Conservation (phyloP, 2,113 vertebrate genomes). For the Seriola dumerili region DNA sequence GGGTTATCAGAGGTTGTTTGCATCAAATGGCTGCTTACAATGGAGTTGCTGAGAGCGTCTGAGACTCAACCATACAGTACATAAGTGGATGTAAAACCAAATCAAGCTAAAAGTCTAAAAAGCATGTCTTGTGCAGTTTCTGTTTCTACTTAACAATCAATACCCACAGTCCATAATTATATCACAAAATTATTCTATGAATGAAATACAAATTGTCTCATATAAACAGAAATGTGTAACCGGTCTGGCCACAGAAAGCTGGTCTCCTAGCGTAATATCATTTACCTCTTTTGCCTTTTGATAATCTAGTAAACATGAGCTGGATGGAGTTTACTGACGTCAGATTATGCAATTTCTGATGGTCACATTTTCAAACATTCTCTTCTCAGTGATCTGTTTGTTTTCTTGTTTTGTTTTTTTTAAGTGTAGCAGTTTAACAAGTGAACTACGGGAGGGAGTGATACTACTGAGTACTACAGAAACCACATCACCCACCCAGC, state of each 20-base stretch:
- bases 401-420: neutral
- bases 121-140: neutral
- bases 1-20: neutral
- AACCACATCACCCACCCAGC: constrained; percentile 7
- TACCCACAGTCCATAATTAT: neutral
- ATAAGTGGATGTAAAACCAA: neutral
- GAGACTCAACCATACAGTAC: neutral
- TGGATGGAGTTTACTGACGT: constrained; percentile 11
- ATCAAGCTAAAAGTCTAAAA: neutral
- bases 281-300: constrained; percentile 10
- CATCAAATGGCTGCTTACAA: too few species aligned
- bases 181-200: too few species aligned
- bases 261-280: neutral
- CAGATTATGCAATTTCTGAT: constrained; percentile 17
- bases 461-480: neutral
- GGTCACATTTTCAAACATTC: constrained; percentile 32
- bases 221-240: too few species aligned
- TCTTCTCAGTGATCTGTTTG: neutral
- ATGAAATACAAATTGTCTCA: too few species aligned
- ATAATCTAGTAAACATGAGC: constrained; percentile 1
- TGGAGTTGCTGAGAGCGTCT: too few species aligned
- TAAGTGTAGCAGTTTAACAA: constrained; percentile 33
- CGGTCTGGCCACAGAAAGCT: constrained; percentile 7
- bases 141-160: neutral
- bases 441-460: constrained; percentile 30